These are phyloP conservation scores for Cephus pygmeus DNA, from an alignment of 2,888 invertebrate genomes.

Conservation along the genomic window DNA sequence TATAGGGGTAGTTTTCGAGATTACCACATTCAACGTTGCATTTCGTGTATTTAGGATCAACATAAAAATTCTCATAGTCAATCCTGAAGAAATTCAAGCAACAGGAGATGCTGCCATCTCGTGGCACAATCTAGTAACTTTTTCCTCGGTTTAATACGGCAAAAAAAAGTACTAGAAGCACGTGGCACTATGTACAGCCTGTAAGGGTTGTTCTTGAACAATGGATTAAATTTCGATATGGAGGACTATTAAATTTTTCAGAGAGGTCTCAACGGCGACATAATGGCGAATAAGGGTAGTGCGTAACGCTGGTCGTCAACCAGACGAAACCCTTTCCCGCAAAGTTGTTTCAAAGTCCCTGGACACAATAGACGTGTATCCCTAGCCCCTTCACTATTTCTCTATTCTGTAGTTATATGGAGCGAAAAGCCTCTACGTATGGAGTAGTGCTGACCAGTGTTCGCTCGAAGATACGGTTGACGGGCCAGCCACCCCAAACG, in stretches of 20 bases:
- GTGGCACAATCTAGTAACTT: background rate
- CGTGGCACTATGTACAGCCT: background rate
- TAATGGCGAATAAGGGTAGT: background rate
- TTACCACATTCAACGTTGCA: background rate
- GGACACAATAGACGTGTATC: conserved; percentile 59
- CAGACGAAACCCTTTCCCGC: conserved; percentile 48
- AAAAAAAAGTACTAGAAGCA: background rate
- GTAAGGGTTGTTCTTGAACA: background rate
- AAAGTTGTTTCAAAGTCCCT: conserved; percentile 63
- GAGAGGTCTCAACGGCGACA: background rate
- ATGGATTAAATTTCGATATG: background rate
- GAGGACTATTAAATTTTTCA: background rate
- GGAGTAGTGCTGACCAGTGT: conserved; percentile 58
- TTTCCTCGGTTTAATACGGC: background rate
- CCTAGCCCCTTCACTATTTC: conserved; percentile 45
- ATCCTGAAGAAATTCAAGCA: background rate
- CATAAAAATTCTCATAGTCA: background rate
- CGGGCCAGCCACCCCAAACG: conserved; percentile 43
- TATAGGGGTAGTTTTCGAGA: background rate
- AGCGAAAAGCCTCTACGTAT: conserved; percentile 46
- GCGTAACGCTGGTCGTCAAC: background rate
- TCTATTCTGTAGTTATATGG: conserved; percentile 45
- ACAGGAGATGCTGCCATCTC: background rate
- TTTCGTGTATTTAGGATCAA: background rate
- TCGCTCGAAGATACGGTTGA: conserved; percentile 62